phyloP scores from a whole-genome alignment of 2,113 vertebrate species.

The Piaya cayana region DNA sequence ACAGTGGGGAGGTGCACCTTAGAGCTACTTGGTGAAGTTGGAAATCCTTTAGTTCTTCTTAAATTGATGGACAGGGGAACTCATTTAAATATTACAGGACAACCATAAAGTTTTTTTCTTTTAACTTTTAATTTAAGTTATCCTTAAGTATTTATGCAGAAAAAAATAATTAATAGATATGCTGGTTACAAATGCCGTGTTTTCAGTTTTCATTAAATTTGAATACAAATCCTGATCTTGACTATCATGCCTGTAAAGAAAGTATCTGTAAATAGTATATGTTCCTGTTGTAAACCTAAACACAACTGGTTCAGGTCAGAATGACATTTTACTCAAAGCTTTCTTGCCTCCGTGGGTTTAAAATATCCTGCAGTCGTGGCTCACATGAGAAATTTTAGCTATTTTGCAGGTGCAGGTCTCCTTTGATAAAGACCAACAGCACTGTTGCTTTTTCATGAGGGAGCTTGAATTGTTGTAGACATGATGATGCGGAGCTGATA shows the following conservation, averaged over 20 bases:
- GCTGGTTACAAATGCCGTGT: background rate
- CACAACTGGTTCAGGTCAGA: slow-evolving; percentile 2
- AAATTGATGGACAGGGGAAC: background rate
- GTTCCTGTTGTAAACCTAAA: background rate
- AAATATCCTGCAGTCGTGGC: background rate
- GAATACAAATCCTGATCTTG: background rate
- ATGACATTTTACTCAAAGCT: slow-evolving; percentile 16
- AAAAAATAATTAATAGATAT: background rate
- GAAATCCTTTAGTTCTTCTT: background rate
- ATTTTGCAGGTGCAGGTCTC: background rate
- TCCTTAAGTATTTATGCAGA: background rate
- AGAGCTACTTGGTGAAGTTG: background rate
- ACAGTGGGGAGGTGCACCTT: background rate
- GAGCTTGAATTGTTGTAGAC: background rate
- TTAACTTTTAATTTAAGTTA: background rate
- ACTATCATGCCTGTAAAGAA: background rate
- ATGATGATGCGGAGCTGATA: background rate
- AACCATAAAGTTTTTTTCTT: background rate
- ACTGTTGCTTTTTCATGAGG: background rate
- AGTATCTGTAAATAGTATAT: background rate
- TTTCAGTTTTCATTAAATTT: background rate
- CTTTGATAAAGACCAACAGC: background rate
- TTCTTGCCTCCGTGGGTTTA: background rate
- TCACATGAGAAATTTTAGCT: background rate
- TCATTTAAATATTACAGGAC: background rate